phyloP scores from a whole-genome alignment of 2,888 invertebrate genomes.

The Rhyacophila evoluta region DNA sequence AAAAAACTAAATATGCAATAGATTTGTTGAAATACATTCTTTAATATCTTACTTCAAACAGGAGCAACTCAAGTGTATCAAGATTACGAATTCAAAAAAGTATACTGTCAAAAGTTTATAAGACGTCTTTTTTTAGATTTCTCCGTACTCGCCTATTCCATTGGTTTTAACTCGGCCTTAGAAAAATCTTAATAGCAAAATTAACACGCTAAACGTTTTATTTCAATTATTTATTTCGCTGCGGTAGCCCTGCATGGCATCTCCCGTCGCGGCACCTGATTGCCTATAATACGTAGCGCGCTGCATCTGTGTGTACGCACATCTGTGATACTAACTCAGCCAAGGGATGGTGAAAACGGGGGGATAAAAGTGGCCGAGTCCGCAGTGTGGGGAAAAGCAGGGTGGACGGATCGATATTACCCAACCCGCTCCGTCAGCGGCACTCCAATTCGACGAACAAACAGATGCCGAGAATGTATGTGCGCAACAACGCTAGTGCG shows the following conservation, averaged over 20 bases:
- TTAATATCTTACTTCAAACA: no score
- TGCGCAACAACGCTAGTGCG: no score
- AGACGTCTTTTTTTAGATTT: no score
- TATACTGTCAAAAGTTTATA: no score
- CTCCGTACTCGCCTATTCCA: no score
- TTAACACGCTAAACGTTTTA: no score
- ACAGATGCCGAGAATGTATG: slow-evolving; percentile 3
- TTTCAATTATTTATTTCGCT: neutral
- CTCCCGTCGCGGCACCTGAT: neutral
- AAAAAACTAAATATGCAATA: no score
- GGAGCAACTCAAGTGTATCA: no score
- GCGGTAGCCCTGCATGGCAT: neutral
- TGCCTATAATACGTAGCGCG: neutral
- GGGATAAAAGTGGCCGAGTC: neutral
- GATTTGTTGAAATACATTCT: no score
- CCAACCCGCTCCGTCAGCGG: neutral
- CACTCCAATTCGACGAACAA: neutral
- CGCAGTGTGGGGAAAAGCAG: neutral
- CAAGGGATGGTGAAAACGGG: neutral
- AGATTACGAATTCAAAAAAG: no score
- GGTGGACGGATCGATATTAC: neutral
- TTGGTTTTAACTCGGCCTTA: no score
- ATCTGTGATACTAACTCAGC: neutral
- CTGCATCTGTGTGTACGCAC: neutral
- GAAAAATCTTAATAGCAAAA: no score